Evolutionary conservation across 2,113 vertebrate genomes (phyloP), one percentile per base, ranked within the genome.

Genomic region (Azemiops feae): DNA sequence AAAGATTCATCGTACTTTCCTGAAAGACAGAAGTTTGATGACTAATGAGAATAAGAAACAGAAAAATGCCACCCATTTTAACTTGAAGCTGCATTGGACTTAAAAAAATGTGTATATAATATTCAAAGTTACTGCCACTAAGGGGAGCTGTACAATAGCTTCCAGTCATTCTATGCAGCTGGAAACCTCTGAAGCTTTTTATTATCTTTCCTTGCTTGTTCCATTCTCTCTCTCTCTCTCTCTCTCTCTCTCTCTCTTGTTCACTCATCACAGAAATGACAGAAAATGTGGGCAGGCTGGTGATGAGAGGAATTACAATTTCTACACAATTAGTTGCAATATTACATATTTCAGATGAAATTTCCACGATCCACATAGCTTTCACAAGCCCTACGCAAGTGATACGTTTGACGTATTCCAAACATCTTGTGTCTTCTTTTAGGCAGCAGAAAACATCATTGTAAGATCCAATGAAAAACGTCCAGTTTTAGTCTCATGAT

Each of bases 61-160:
- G 25, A 39, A 60, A 5, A 34, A 74, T 74, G 64, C 4, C 43
- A 12, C 54, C 3, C 11, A 5, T 47, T 47, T 52, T 27, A 39
- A 3, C n/a, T 3, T 25, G 43, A 74, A 54, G 88, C 89, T 64
- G 58, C 60, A 74, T 3, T 54, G 34, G 50, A 23, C 0, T 39
- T n/a, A 30, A 30, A 43, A 39, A 34, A 25, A 18, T 1, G 43
- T 3, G 45, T 8, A 16, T 25, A 85, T 4, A 92, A 64, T 64
- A 23, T 87, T 86, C 27, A 53, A 50, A 85, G n/a, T 87, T 90
- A 57, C 57, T 58, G 14, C 81, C 92, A 90, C 92, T 90, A 93
- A 85, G 88, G 55, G 92, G 92, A 93, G 92, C 55, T 90, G 22
- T 87, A 90, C n/a, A 53, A 89, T 53, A 93, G 89, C 74, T 60